Conservation (phyloP, 2,797 vertebrate genomes). For the Alauda arvensis region DNA sequence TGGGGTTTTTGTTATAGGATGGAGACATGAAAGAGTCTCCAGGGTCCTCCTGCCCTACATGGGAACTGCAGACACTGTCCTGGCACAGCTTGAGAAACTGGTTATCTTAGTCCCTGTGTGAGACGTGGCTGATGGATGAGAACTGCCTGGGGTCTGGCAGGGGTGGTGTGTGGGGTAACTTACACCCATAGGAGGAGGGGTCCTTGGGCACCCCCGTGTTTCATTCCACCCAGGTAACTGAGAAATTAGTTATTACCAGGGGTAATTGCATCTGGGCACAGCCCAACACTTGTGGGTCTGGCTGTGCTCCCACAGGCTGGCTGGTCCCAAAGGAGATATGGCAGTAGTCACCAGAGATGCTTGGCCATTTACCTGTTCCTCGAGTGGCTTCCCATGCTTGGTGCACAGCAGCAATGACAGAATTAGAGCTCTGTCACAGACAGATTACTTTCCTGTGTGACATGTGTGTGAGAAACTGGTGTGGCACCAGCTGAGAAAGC, state of each 20-base stretch:
- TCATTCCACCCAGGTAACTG: neutral
- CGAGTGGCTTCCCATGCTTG: rapidly evolving
- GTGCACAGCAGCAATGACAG: neutral
- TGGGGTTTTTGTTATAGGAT: neutral
- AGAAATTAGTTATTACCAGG: neutral
- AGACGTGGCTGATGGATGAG: neutral
- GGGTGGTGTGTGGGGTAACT: neutral
- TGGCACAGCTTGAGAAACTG: neutral
- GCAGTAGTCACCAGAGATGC: neutral
- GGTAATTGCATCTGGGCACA: neutral
- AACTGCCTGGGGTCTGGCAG: neutral
- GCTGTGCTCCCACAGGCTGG: neutral
- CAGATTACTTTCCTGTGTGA: neutral
- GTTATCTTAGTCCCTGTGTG: neutral
- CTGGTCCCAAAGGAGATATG: neutral
- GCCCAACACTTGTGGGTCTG: rapidly evolving
- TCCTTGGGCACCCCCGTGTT: neutral
- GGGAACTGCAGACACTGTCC: neutral
- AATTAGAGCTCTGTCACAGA: neutral
- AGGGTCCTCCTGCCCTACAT: neutral
- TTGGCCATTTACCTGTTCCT: neutral
- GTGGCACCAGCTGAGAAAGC: neutral
- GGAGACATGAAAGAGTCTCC: neutral
- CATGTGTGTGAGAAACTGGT: neutral
- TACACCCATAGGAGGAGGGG: neutral